Percentiles rank a stretch among this genome's conserved stretches.
phyloP scores from a whole-genome alignment of 2,113 vertebrate species.

The Trichechus manatus region DNA sequence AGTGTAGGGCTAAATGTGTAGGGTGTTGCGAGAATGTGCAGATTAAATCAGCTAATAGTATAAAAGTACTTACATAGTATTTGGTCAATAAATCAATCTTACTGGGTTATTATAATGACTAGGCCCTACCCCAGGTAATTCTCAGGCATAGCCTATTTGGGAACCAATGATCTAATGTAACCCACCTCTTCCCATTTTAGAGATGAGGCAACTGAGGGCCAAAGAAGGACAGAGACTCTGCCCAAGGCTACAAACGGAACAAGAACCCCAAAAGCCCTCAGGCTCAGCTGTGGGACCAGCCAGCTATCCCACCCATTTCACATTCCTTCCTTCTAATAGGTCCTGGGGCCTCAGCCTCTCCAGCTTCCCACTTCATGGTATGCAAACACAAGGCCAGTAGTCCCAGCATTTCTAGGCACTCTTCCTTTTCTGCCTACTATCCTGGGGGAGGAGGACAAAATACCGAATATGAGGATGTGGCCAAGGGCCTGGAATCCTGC shows the following conservation, averaged over 20 bases:
- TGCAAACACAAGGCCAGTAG: neutral
- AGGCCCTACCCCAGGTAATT: neutral
- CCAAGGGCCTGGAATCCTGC: neutral
- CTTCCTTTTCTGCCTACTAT: neutral
- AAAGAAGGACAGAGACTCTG: neutral
- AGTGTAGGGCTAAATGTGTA: neutral
- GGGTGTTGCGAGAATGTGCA: neutral
- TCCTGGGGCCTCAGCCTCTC: neutral
- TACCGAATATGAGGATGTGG: neutral
- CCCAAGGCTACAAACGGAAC: neutral
- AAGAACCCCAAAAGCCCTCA: neutral
- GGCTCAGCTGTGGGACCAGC: neutral
- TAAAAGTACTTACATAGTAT: neutral
- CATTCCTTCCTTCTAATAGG: neutral
- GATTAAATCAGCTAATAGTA: neutral
- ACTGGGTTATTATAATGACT: too few species aligned
- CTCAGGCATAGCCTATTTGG: neutral
- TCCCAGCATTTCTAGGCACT: neutral
- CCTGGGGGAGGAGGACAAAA: neutral
- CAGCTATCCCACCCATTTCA: neutral
- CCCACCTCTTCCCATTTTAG: neutral
- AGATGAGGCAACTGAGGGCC: neutral
- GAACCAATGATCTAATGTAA: neutral
- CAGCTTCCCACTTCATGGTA: neutral
- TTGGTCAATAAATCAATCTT: neutral